These are phyloP conservation scores for Heteromormyrus szaboi DNA, from an alignment of 2,797 vertebrate genomes.

Conservation along the genomic window DNA sequence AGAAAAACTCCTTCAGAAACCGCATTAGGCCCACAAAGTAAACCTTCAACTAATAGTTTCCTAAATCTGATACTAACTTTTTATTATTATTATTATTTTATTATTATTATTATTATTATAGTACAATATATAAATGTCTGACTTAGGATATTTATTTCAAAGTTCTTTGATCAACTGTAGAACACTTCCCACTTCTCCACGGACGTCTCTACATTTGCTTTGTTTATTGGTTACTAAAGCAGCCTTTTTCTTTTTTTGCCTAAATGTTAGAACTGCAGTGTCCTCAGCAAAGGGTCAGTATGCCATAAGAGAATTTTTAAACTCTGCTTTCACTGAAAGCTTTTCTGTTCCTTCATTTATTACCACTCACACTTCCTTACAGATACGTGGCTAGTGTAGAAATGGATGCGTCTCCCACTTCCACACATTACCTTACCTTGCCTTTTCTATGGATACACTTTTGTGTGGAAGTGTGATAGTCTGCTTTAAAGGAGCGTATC, in stretches of 20 bases:
- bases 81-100: constrained; percentile 44
- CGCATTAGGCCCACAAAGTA: constrained; percentile 62
- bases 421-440: neutral
- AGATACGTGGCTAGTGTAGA: constrained; percentile 8
- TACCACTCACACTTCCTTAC: neutral
- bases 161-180: constrained; percentile 38
- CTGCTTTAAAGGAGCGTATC: neutral
- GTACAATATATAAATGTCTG: constrained; percentile 55
- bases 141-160: constrained; percentile 50
- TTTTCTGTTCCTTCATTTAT: constrained; percentile 4
- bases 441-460: neutral
- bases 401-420: neutral
- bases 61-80: constrained; percentile 33
- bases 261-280: neutral
- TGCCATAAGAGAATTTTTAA: neutral
- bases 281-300: neutral
- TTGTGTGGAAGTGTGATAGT: neutral
- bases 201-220: constrained; percentile 49
- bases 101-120: constrained; percentile 32
- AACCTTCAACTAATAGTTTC: constrained; percentile 27
- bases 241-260: neutral
- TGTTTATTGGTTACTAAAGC: constrained; percentile 42
- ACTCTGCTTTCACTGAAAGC: neutral
- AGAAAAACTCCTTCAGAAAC: constrained; percentile 87
- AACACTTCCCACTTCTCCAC: constrained; percentile 28